phyloP scores from a whole-genome alignment of 2,113 vertebrate genomes.

The Dicentrarchus labrax region DNA sequence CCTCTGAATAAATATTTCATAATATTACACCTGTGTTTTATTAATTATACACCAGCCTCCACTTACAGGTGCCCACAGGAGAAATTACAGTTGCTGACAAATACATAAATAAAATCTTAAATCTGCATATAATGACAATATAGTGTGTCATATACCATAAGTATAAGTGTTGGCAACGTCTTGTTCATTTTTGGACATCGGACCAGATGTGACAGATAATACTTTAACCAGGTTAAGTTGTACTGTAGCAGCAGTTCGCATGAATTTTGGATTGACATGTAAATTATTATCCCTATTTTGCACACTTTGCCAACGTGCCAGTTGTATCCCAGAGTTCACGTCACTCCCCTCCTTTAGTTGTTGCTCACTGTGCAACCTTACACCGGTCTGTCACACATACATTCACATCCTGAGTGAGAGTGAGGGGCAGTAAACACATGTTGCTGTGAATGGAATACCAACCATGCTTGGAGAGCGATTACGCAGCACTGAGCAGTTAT shows the following conservation, averaged over 20 bases:
- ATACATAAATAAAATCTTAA: background rate
- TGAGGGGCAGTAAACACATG: constrained; percentile 64
- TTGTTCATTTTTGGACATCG: background rate
- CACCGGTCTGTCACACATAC: constrained; percentile 30
- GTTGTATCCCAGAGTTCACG: background rate
- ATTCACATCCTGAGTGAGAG: constrained; percentile 44
- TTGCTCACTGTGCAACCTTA: constrained; percentile 49
- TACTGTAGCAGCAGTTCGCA: background rate
- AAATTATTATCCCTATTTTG: background rate
- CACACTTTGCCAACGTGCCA: background rate
- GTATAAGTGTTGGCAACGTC: background rate
- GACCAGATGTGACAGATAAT: too few relatives aligned
- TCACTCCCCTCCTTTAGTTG: background rate
- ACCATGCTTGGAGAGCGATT: constrained; percentile 60
- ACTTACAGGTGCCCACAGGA: background rate
- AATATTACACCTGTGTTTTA: background rate
- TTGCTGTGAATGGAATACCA: constrained; percentile 77
- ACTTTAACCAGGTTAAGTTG: background rate
- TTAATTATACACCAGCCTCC: background rate
- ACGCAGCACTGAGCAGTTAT: constrained; percentile 27
- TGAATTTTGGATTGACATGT: background rate
- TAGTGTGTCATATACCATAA: background rate
- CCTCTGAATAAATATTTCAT: background rate
- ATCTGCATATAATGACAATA: background rate
- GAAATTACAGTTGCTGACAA: background rate